These are phyloP conservation scores for Lytechinus variegatus DNA, from an alignment of 35 echinoderm and acorn worm species.

Conservation along the genomic window DNA sequence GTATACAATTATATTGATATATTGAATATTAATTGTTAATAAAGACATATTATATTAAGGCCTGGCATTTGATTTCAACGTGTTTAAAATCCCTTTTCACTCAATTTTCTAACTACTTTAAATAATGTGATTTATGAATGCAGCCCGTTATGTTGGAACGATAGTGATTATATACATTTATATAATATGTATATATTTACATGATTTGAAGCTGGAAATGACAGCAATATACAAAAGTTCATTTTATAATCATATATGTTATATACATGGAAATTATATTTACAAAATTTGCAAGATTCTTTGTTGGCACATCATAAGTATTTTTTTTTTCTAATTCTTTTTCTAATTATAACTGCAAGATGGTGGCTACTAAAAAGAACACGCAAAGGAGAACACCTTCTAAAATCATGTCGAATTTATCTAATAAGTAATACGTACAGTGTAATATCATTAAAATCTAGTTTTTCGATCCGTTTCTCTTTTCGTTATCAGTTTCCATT, in stretches of 20 bases:
- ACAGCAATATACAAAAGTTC: constrained; percentile 40
- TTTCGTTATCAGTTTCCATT: too few relatives aligned
- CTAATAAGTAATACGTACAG: too few relatives aligned
- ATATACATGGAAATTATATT: constrained; percentile 5
- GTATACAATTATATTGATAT: too few relatives aligned
- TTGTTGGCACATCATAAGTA: not conserved
- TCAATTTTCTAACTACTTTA: not conserved
- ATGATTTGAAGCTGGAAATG: not conserved
- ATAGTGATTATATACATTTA: not conserved
- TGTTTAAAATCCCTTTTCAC: not conserved
- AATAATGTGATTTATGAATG: not conserved
- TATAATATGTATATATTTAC: constrained; percentile 2
- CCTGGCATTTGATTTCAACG: not conserved
- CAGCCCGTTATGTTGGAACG: not conserved
- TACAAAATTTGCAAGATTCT: not conserved
- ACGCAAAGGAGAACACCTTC: too few relatives aligned
- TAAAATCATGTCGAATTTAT: too few relatives aligned
- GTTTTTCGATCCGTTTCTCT: too few relatives aligned
- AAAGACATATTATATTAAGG: not conserved
- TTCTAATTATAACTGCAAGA: not conserved
- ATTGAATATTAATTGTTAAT: not conserved
- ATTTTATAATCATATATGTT: not conserved
- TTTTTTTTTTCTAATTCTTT: not conserved
- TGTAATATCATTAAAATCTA: too few relatives aligned
- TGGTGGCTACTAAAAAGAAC: not conserved